Conservation (phyloP, 2,797 vertebrate genomes). For the Halcyon badia region DNA sequence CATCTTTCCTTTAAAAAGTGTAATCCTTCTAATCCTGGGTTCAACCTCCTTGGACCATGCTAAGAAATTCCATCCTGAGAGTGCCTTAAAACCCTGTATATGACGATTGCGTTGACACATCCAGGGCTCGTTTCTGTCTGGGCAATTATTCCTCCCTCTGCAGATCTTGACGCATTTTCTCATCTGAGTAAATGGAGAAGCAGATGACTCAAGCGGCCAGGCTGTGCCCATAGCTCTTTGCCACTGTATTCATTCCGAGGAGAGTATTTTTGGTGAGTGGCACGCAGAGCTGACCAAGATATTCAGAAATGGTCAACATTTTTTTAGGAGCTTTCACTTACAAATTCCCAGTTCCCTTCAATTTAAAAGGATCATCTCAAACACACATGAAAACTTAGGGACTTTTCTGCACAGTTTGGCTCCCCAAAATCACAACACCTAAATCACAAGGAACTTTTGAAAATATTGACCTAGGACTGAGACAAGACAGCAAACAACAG, state of each 20-base stretch:
- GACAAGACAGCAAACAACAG: not conserved
- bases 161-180: not conserved
- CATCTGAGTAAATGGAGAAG: not conserved
- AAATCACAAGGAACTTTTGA: not conserved
- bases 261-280: not conserved
- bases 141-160: not conserved
- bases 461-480: not conserved
- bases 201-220: not conserved
- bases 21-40: not conserved
- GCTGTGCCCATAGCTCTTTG: not conserved
- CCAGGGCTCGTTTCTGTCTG: not conserved
- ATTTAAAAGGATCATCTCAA: not conserved
- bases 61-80: not conserved
- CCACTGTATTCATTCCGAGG: not conserved
- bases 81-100: not conserved
- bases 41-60: not conserved
- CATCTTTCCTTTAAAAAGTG: not conserved
- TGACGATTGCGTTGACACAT: not conserved
- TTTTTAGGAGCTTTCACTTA: not conserved
- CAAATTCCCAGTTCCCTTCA: not conserved
- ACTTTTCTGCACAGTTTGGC: not conserved
- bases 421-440: not conserved
- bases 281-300: not conserved
- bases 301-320: not conserved
- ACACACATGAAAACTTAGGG: accelerated